A percentile compares a stretch with the other conserved stretches of the same genome.
Evolutionary conservation across 2,888 invertebrate species (phyloP).

Genomic region (Pherbina coryleti): DNA sequence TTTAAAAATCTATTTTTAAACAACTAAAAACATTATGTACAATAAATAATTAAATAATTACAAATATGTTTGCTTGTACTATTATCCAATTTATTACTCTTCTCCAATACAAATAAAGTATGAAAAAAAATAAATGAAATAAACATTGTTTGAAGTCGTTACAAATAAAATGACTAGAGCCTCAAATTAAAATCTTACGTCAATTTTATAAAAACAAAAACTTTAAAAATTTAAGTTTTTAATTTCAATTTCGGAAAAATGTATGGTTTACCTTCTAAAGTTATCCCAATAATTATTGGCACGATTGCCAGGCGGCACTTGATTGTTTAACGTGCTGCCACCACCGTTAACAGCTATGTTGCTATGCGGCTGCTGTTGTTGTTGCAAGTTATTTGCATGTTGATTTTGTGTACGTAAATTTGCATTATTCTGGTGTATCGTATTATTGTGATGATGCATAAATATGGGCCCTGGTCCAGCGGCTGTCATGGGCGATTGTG

Average conservation of each 20-base stretch:
- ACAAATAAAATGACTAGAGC: background rate
- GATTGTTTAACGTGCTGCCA: conserved; percentile 80
- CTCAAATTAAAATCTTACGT: conserved; percentile 23
- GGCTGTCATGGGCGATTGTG: conserved; percentile 58
- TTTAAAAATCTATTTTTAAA: too few species aligned
- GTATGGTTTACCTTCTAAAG: conserved; percentile 82
- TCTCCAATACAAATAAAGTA: background rate
- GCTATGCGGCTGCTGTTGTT: conserved; percentile 55
- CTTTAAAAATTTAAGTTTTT: background rate
- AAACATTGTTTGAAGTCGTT: background rate
- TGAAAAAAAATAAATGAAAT: background rate
- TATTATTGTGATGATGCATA: conserved; percentile 69
- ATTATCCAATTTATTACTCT: background rate
- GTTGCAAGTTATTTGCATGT: conserved; percentile 58
- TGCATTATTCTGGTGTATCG: conserved; percentile 67
- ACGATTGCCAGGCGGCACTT: conserved; percentile 90
- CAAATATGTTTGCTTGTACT: background rate
- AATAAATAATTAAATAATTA: background rate
- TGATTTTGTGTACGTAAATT: conserved; percentile 66
- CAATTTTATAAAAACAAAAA: background rate
- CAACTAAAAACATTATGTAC: background rate
- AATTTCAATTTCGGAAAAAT: background rate
- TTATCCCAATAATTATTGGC: conserved; percentile 96
- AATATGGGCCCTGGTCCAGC: conserved; percentile 66
- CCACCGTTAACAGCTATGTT: conserved; percentile 50